Base-by-base conservation (phyloP, 1,140 invertebrate genomes). In the Diachasmimorpha longicaudata region DNA sequence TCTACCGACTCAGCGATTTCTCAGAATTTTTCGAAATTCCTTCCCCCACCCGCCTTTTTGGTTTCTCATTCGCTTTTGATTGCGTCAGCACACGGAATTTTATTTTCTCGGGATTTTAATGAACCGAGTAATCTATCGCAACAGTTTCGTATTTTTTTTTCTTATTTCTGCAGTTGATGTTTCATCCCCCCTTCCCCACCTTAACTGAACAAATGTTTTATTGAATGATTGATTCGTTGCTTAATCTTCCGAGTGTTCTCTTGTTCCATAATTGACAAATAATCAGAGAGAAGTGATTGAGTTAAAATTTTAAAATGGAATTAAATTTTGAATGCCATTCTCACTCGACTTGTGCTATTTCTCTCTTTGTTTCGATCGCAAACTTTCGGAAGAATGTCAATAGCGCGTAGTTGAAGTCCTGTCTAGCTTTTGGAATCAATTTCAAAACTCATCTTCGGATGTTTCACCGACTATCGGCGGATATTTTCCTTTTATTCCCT, bases 1-100 rank as follows among this genome's bases (percentile, higher is more conserved):
- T 79, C 83, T 82, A 80, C 81, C 79, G 78, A 78, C 79, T 75
- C 72, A 78, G 58, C 77, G 78, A 63, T 83, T 83, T 83, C 83
- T 81, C 75, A 85, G 83, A 83, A 85, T 83, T 83, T 79, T 81
- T 82, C 79, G 72, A 75, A 55, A 46, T 37, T 68, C 19, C 19
- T 74, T 77, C 69, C 13, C 37, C n/a, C 72, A 69, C 77, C 77
- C 74, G 74, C 70, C 55, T 78, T 72, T 72, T 55, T 52, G 48
- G 48, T 76, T 55, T 63, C 25, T 42, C 48, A 44, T 58, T 25
- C 69, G 23, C 21, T 55, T 37, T 58, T n/a, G 55, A 6, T 75
- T 70, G 70, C 68, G 36, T 25, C 23, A 63, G 16, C 16, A 63
- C 8, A 2, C 14, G 6, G 19, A 55, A 19, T 42, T 42, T 42